Percentiles rank a stretch among this genome's conserved stretches.
Evolutionary conservation across 2,888 invertebrate genomes (phyloP).

Genomic region (Unio delphinus): DNA sequence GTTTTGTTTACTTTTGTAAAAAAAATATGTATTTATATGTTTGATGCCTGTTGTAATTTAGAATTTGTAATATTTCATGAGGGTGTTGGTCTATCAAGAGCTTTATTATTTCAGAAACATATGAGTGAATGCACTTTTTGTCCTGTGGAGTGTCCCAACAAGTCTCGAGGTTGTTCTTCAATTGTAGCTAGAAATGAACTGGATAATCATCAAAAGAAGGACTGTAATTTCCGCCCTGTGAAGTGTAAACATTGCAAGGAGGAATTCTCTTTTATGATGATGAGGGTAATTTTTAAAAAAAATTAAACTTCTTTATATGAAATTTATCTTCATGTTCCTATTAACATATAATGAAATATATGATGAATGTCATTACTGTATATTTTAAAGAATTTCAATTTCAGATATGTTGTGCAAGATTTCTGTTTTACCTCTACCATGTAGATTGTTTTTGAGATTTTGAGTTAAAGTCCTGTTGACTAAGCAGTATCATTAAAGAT

Average conservation of each 20-base stretch:
- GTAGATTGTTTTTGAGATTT: too few relatives aligned
- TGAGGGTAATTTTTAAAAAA: conserved; percentile 3
- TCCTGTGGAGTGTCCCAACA: conserved; percentile 38
- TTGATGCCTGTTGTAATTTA: too few relatives aligned
- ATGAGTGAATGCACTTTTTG: conserved; percentile 33
- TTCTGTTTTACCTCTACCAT: too few relatives aligned
- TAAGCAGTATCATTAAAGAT: too few relatives aligned
- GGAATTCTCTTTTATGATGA: conserved; percentile 10
- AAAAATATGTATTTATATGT: too few relatives aligned
- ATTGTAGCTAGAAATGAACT: conserved; percentile 10
- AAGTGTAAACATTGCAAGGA: conserved; percentile 29
- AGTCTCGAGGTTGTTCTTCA: conserved; percentile 28
- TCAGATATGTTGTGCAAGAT: too few relatives aligned
- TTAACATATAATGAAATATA: too few relatives aligned
- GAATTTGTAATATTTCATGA: neutral
- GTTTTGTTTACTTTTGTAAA: too few relatives aligned
- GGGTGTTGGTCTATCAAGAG: neutral
- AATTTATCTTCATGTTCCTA: too few relatives aligned
- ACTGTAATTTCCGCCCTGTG: conserved; percentile 27
- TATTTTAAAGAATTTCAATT: too few relatives aligned
- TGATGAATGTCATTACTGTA: accelerated
- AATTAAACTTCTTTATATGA: too few relatives aligned
- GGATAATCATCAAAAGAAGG: conserved; percentile 14
- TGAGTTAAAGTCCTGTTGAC: too few relatives aligned
- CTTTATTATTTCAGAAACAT: conserved; percentile 32